phyloP scores from a whole-genome alignment of 2,113 vertebrate genomes.

The Coryphaenoides rupestris region DNA sequence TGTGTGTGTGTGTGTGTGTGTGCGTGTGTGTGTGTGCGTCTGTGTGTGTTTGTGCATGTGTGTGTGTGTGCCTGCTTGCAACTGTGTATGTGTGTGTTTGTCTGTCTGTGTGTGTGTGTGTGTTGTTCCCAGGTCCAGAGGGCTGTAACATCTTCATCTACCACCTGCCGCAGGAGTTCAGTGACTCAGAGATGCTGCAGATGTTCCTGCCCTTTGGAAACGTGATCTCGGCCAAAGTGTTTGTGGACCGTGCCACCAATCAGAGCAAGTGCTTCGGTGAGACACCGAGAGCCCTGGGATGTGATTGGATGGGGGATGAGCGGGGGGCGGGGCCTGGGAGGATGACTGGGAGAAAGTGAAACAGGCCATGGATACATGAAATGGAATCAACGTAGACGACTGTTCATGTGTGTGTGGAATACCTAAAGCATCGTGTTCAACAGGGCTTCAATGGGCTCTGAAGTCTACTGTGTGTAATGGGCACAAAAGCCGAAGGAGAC shows the following conservation, averaged over 20 bases:
- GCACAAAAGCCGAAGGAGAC: too few species aligned
- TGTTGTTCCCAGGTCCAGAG: conserved; percentile 82
- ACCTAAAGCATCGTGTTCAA: too few species aligned
- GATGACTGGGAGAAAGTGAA: conserved; percentile 4
- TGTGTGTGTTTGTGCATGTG: conserved; percentile 9
- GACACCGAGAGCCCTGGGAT: conserved; percentile 35
- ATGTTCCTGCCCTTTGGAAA: conserved; percentile 98
- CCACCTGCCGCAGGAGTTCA: conserved; percentile 98
- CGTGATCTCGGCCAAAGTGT: conserved; percentile 97
- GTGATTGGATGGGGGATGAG: neutral
- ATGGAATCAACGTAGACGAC: neutral
- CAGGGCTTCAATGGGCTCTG: neutral
- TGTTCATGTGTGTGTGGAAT: neutral
- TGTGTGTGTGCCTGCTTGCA: conserved; percentile 4
- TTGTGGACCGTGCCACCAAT: conserved; percentile 95
- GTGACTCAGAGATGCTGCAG: conserved; percentile 94
- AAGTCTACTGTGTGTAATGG: too few species aligned
- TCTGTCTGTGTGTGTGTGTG: conserved; percentile 25
- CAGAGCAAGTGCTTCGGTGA: conserved; percentile 98
- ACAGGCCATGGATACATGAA: too few species aligned
- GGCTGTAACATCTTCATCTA: conserved; percentile 99
- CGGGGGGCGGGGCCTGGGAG: neutral
- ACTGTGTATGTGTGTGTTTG: conserved; percentile 13
- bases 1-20: too few species aligned
- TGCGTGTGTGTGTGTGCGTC: neutral